Conservation (phyloP, 2,797 vertebrate species). For the Arremon aurantiirostris region DNA sequence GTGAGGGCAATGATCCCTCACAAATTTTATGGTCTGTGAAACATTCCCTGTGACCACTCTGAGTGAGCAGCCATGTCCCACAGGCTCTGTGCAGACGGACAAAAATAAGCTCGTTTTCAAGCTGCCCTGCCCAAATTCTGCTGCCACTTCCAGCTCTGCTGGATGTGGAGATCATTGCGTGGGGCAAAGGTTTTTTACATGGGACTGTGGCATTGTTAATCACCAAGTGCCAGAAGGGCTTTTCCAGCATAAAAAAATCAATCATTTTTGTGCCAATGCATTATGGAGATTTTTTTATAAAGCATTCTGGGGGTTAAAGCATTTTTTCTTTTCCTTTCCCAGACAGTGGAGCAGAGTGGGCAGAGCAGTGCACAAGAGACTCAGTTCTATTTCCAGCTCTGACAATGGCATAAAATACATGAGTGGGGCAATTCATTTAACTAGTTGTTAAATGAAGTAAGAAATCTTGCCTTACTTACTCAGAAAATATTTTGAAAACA, state of each 20-base stretch:
- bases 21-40: not conserved
- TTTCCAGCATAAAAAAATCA: not conserved
- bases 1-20: not conserved
- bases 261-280: not conserved
- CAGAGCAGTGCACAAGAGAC: not conserved
- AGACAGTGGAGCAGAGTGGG: not conserved
- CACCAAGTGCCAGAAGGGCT: not conserved
- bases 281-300: not conserved
- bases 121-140: not conserved
- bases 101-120: not conserved
- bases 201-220: not conserved
- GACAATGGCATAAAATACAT: not conserved
- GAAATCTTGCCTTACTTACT: not conserved
- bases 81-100: not conserved
- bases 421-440: not conserved
- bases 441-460: not conserved
- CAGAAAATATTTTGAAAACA: not conserved
- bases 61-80: accelerated
- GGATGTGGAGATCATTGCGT: accelerated
- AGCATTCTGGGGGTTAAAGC: not conserved
- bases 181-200: not conserved
- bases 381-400: not conserved
- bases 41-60: accelerated
- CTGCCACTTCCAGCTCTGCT: not conserved
- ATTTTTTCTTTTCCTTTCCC: not conserved